These are phyloP conservation scores for Conger conger DNA, from an alignment of 2,113 vertebrate genomes.

Conservation along the genomic window DNA sequence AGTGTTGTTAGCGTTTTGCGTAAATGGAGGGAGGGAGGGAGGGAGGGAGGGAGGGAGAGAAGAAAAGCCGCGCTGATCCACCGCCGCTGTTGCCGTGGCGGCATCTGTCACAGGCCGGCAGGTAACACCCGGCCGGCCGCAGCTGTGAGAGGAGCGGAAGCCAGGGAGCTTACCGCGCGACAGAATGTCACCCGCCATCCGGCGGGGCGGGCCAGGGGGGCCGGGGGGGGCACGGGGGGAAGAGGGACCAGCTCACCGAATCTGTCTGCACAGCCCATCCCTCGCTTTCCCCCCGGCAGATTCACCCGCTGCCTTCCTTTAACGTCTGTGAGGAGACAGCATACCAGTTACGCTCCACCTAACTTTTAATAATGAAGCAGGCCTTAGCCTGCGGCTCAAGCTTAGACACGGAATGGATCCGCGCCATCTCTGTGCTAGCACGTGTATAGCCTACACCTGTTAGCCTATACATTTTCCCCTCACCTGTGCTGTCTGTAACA, in stretches of 20 bases:
- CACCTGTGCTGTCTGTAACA: not conserved
- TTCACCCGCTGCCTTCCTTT: not conserved
- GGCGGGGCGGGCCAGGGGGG: no score
- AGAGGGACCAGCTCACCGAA: not conserved
- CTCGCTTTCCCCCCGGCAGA: not conserved
- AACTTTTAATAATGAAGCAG: not conserved
- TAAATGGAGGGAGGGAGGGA: not conserved
- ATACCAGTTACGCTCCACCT: not conserved
- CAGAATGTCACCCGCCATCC: not conserved
- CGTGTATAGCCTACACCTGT: not conserved
- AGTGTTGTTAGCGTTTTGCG: not conserved
- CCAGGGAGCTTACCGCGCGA: not conserved
- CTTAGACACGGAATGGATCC: not conserved
- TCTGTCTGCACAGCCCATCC: not conserved
- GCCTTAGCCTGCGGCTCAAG: not conserved
- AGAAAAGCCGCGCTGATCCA: not conserved
- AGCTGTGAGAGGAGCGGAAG: not conserved
- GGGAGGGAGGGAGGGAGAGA: not conserved
- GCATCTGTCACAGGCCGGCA: not conserved
- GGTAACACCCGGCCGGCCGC: not conserved
- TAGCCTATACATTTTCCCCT: not conserved
- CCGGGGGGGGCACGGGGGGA: no score
- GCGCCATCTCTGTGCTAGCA: not conserved
- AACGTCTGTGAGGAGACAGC: not conserved
- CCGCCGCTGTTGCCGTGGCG: not conserved